Evolutionary conservation across 2,797 vertebrate species (phyloP), one percentile per base, ranked within the genome.

Genomic region (Podarcis lilfordi): DNA sequence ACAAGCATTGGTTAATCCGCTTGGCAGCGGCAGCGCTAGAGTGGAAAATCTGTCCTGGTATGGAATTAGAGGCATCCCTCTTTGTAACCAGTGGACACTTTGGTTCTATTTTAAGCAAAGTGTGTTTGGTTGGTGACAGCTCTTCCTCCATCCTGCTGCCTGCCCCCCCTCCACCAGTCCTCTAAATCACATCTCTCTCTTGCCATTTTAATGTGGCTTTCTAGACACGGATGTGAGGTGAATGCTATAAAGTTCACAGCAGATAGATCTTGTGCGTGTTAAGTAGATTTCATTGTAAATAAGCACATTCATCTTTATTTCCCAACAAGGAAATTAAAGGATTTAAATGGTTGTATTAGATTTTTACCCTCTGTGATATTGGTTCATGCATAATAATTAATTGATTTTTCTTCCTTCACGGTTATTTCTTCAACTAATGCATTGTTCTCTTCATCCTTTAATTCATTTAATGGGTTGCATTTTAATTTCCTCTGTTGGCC

Each of bases 351-450:
- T 85, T 90, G 78, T 76, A 85, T 82, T 85, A 88, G 82, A 85
- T 81, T 85, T 85, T 88, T 87, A 80, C 69, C 82, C 69, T 84
- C 79, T 85, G 77, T 80, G 50, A 71, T 85, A 85, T 78, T 85
- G 71, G 72, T 85, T 88, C 86, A 90, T 88, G 82, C 88, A 90
- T 88, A 90, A 88, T 88, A 90, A 90, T 85, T 85, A 90, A 88
- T 82, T 88, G 71, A 88, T 85, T 77, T 83, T 75, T 69, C 86
- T 84, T 75, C 82, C 79, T 88, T 88, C 82, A 37, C 10, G 66
- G 35, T 85, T 81, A 77, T 80, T 78, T 76, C 82, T 81, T 64
- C 61, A 5, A 85, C 82, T 72, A 90, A 82, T 69, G 50, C 40
- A 85, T 87, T 82, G 89, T 88, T 80, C 69, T 76, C 29, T 72